Evolutionary conservation across 2,797 vertebrate species (phyloP), one percentile per base, ranked within the genome.

Genomic region (Hyperoplus immaculatus): DNA sequence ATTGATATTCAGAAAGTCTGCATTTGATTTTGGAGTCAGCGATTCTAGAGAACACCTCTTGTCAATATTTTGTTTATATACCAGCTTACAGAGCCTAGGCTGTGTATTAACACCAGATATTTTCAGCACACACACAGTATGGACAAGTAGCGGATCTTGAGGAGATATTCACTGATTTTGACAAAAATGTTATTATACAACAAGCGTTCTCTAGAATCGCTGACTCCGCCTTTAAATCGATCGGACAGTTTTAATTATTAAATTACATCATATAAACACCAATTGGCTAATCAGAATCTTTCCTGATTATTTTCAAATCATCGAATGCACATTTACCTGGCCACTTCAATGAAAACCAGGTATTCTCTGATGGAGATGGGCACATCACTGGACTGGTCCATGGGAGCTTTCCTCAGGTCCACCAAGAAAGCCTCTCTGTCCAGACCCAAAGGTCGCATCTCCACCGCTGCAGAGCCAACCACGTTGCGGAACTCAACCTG

Each of bases 261-360:
- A 43, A 12, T 29, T 16, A 47, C 11, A 38, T 46, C 6, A 29
- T 6, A 14, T 9, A 7, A 55, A 56, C 5, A 57, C 8, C 8
- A 38, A 15, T 55, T 21, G 29, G 6, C 21, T 16, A 2, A 7
- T 29, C 12, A 14, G 15, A 47, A 4, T 42, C 0, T 50, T 39
- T 51, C 4, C 11, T 38, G 54, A 4, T 53, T 14, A 67, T 38
- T 14, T 29, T 50, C 13, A 21, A 9, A 43, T 5, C 8, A 14
- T 42, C 8, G 6, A 9, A 9, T 14, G 45, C 83, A 94, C 95
- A 8, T 14, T 45, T 83, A 94, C 95, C 90, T 95, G 80, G 95
- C 95, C 72, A 95, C 84, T 43, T 95, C 93, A 46, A 93, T 88
- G 72, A 94, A 94, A 56, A 95, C 92, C 1, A 96, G 92, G 78